These are phyloP conservation scores for Drosophila birchii DNA, from an alignment of 2,888 invertebrate species.

Conservation along the genomic window DNA sequence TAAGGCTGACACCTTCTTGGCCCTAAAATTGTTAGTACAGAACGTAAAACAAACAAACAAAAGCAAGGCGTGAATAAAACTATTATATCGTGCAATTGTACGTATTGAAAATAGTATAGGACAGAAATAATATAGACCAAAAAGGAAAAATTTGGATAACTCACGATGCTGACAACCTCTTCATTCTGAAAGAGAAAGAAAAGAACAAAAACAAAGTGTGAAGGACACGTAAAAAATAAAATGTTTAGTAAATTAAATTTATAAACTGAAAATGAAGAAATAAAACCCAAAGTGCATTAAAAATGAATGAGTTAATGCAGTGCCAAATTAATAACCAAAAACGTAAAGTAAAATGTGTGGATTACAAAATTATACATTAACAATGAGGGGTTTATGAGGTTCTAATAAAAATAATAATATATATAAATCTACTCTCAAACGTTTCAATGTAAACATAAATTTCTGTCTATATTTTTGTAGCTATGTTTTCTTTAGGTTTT, in stretches of 20 bases:
- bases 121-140: constrained; percentile 29
- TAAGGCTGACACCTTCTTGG: constrained; percentile 43
- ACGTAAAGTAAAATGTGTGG: constrained; percentile 8
- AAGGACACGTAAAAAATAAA: constrained; percentile 70
- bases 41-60: constrained; percentile 15
- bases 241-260: constrained; percentile 49
- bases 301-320: constrained; percentile 5
- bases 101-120: constrained; percentile 28
- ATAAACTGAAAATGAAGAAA: constrained; percentile 32
- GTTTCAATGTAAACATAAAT: neutral
- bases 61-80: constrained; percentile 29
- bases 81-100: constrained; percentile 49
- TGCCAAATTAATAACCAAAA: constrained; percentile 21
- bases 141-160: constrained; percentile 72
- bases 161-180: constrained; percentile 85
- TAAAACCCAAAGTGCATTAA: constrained; percentile 22
- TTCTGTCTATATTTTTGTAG: neutral
- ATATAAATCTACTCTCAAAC: neutral
- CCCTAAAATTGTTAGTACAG: constrained; percentile 28
- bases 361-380: constrained; percentile 1
- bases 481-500: neutral
- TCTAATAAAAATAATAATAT: neutral
- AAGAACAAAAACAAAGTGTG: constrained; percentile 70
- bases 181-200: constrained; percentile 84
- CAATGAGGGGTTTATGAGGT: neutral